Evolutionary conservation across 2,113 vertebrate species (phyloP).

Genomic region (Macquaria ambigua): DNA sequence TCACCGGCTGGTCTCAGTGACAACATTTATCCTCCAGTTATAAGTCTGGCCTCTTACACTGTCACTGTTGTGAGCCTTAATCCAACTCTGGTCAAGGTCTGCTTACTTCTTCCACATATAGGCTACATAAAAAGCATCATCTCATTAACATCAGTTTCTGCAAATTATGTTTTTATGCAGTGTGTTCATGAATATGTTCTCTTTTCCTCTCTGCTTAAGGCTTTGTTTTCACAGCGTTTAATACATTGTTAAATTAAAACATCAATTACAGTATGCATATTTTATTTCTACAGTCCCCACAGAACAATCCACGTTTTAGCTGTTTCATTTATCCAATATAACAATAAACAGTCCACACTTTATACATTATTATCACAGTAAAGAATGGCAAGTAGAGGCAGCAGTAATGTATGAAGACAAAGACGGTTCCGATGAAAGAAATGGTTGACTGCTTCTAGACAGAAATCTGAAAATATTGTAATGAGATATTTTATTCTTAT

Average conservation of each 20-base stretch:
- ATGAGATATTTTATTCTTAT: constrained; percentile 17
- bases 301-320: background rate
- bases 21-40: constrained; percentile 23
- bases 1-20: constrained; percentile 11
- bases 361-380: background rate
- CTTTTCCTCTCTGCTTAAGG: background rate
- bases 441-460: background rate
- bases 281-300: background rate
- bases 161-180: background rate
- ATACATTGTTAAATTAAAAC: background rate
- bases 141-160: background rate
- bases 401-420: background rate
- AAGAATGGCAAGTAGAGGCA: background rate
- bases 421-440: background rate
- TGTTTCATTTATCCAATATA: background rate
- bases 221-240: constrained; percentile 8
- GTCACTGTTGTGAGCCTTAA: background rate
- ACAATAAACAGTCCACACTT: background rate
- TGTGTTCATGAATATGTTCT: background rate
- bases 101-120: background rate
- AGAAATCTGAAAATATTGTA: constrained; percentile 21
- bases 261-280: background rate
- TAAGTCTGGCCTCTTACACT: constrained; percentile 4
- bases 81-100: background rate
- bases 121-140: background rate